Percentiles rank a stretch among this genome's conserved stretches.
Conservation (phyloP, 1,140 invertebrate species). For the Batillaria attramentaria region DNA sequence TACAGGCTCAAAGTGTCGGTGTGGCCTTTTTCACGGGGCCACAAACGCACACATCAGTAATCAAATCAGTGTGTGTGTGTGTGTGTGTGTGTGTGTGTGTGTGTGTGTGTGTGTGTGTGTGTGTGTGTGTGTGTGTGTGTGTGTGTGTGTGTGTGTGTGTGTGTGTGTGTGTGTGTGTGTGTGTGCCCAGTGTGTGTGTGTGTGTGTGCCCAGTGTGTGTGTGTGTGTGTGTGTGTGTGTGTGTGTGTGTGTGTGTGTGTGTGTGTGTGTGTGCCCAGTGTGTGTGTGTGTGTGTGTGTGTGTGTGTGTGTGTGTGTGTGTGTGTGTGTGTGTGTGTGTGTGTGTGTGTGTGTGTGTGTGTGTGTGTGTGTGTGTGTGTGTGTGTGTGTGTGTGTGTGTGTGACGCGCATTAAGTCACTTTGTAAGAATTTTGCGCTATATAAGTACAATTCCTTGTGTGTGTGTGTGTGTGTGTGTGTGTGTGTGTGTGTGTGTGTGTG, state of each 20-base stretch:
- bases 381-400: not conserved
- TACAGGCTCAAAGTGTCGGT: too few species aligned
- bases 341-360: not conserved
- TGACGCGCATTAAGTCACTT: not conserved
- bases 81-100: not conserved
- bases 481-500: constrained; percentile 14
- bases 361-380: not conserved
- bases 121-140: constrained; percentile 27
- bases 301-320: not conserved
- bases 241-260: not conserved
- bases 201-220: not conserved
- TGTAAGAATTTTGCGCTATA: not conserved
- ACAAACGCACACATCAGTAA: too few species aligned
- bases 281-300: not conserved
- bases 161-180: constrained; percentile 3
- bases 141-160: constrained; percentile 7
- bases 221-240: not conserved
- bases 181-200: not conserved
- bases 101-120: constrained; percentile 19
- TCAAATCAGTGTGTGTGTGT: constrained; percentile 14
- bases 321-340: not conserved
- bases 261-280: not conserved
- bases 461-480: not conserved
- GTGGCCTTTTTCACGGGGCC: too few species aligned
- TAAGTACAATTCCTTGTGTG: not conserved